A percentile compares a stretch with the other conserved stretches of the same genome.
These are phyloP conservation scores for Strix occidentalis DNA, from an alignment of 2,797 vertebrate genomes.

Conservation along the genomic window DNA sequence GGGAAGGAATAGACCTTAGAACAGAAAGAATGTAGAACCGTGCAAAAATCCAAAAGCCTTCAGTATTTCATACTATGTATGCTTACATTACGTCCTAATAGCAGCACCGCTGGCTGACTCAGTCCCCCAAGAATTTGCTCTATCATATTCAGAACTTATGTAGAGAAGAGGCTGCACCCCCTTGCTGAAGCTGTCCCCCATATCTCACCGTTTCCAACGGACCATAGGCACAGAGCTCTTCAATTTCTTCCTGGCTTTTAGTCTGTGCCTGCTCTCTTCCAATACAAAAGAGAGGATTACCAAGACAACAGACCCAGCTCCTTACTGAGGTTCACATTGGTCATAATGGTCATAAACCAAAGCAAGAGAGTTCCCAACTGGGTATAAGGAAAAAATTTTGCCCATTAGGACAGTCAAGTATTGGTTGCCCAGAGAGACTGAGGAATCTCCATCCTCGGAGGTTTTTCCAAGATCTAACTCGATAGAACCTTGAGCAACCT, in stretches of 20 bases:
- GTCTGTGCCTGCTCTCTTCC: neutral
- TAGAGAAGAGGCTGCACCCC: neutral
- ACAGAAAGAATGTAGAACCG: neutral
- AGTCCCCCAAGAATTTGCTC: neutral
- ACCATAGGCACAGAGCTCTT: neutral
- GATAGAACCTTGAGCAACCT: neutral
- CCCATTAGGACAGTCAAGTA: neutral
- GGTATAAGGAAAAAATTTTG: neutral
- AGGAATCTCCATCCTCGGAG: neutral
- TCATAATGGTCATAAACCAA: neutral
- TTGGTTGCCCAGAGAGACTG: neutral
- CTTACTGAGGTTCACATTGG: neutral
- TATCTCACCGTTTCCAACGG: neutral
- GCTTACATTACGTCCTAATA: neutral
- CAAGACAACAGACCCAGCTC: neutral
- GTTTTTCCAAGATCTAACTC: neutral
- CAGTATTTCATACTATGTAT: neutral
- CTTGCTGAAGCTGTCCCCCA: neutral
- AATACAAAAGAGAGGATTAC: neutral
- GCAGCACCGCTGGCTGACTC: neutral
- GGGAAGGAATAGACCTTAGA: neutral
- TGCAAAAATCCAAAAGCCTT: neutral
- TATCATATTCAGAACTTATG: neutral
- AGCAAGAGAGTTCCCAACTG: neutral
- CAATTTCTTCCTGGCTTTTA: neutral